Evolutionary conservation across 2,113 vertebrate genomes (phyloP).

Genomic region (Myrmecobius fasciatus): DNA sequence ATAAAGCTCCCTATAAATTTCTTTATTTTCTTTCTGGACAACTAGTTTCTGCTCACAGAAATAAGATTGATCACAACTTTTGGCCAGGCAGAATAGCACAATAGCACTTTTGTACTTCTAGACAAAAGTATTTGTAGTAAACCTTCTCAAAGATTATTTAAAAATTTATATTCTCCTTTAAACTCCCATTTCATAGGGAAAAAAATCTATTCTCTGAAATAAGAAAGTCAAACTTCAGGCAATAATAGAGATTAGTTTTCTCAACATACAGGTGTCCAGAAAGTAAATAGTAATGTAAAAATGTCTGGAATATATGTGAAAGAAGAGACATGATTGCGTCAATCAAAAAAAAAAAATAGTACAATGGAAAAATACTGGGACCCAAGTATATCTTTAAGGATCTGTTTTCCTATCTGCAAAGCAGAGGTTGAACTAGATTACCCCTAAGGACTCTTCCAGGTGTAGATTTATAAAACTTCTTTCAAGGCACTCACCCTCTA

Average conservation of each 20-base stretch:
- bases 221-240: neutral
- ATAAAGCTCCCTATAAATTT: neutral
- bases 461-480: neutral
- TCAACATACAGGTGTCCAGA: neutral
- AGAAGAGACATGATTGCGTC: neutral
- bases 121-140: neutral
- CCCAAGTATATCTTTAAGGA: neutral
- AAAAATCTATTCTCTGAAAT: neutral
- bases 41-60: constrained; percentile 18
- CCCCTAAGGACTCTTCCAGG: neutral
- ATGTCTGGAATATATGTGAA: neutral
- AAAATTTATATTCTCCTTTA: neutral
- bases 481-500: neutral
- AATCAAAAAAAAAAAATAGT: neutral
- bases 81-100: neutral
- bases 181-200: neutral
- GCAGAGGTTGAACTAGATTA: neutral
- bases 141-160: neutral
- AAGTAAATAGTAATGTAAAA: neutral
- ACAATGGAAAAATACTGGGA: neutral
- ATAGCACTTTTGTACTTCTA: constrained; percentile 4
- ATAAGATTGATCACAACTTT: constrained; percentile 36
- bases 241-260: neutral
- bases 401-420: neutral
- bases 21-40: neutral